Conservation (phyloP, 2,113 vertebrate species). For the Lycaon pictus region DNA sequence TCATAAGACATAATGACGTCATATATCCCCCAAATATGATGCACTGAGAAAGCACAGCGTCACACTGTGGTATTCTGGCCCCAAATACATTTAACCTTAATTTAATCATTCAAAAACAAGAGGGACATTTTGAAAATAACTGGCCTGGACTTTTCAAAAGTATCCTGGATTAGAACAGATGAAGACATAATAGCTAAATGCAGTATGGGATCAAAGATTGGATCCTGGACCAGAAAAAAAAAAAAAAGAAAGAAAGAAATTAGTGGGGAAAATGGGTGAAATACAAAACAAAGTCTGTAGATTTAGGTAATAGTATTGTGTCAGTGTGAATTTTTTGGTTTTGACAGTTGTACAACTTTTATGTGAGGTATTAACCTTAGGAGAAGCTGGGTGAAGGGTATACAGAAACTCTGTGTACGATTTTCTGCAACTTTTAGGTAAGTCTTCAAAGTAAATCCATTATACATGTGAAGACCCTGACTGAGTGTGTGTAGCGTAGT, state of each 20-base stretch:
- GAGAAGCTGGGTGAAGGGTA: background rate
- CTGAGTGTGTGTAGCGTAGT: background rate
- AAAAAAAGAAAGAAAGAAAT: background rate
- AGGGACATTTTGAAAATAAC: background rate
- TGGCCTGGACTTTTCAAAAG: background rate
- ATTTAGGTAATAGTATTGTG: background rate
- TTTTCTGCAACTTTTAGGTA: background rate
- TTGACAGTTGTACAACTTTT: background rate
- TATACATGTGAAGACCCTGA: background rate
- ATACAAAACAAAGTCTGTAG: background rate
- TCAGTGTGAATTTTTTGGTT: background rate
- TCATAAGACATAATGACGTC: background rate
- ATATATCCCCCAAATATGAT: fast-evolving
- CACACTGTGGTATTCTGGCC: background rate
- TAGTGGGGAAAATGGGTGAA: background rate
- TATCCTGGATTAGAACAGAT: background rate
- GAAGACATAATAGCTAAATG: background rate
- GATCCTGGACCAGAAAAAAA: background rate
- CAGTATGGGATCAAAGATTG: background rate
- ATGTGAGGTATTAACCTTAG: background rate
- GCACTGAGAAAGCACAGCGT: background rate
- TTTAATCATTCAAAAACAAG: background rate
- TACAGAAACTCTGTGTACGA: background rate
- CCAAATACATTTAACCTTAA: background rate
- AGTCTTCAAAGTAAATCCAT: background rate